Evolutionary conservation across 1,140 invertebrate genomes (phyloP).

Genomic region (Leptopilina clavipes): DNA sequence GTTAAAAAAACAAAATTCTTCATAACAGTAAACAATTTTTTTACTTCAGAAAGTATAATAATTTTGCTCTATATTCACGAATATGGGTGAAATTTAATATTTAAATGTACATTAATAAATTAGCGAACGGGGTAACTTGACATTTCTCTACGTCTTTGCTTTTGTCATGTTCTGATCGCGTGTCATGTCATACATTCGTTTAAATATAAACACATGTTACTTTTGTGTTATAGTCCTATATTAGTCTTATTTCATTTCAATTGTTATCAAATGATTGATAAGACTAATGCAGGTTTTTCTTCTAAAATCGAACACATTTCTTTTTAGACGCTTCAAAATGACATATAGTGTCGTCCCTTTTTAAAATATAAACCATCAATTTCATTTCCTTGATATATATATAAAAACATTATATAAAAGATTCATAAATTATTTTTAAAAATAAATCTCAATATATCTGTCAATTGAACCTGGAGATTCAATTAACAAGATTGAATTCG

Average conservation of each 20-base stretch:
- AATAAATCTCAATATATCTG: not conserved
- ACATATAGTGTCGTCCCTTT: not conserved
- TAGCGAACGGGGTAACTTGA: not conserved
- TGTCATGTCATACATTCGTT: constrained; percentile 45
- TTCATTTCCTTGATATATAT: too few relatives aligned
- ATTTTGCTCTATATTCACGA: not conserved
- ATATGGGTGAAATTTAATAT: not conserved
- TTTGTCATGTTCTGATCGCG: constrained; percentile 43
- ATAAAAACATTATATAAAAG: too few relatives aligned
- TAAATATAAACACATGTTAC: constrained; percentile 42
- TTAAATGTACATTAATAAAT: not conserved
- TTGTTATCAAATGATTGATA: constrained; percentile 35
- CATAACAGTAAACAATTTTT: not conserved
- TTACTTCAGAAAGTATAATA: too few relatives aligned
- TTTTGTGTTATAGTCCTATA: constrained; percentile 48
- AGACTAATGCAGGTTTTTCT: constrained; percentile 45
- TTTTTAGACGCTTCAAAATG: constrained; percentile 7
- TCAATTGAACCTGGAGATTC: not conserved
- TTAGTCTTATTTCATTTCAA: constrained; percentile 36
- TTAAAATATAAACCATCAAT: not conserved
- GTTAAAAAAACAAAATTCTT: not conserved
- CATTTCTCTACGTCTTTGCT: not conserved
- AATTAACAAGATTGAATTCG: too few relatives aligned
- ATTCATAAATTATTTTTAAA: too few relatives aligned
- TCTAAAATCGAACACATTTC: constrained; percentile 16